These are phyloP conservation scores for Leptodirus hochenwartii DNA, from an alignment of 2,888 invertebrate species.

Conservation along the genomic window DNA sequence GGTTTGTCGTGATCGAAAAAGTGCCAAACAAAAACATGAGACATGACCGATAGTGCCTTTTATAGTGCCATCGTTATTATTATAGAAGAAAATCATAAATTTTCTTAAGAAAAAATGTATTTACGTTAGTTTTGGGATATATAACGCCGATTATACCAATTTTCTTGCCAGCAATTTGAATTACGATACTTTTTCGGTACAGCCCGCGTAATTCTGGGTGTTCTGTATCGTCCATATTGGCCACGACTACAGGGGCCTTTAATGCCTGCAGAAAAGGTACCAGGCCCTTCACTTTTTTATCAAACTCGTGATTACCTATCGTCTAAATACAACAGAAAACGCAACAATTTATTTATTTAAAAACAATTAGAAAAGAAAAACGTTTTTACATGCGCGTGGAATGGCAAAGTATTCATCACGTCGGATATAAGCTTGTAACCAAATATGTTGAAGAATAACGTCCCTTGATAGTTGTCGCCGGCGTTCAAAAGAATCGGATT, in stretches of 20 bases:
- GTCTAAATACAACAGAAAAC: constrained; percentile 32
- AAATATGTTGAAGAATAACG: constrained; percentile 64
- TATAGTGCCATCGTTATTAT: too few relatives aligned
- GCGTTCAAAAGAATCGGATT: constrained; percentile 57
- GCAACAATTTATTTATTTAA: background rate
- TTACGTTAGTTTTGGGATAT: constrained; percentile 28
- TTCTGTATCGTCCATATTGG: constrained; percentile 51
- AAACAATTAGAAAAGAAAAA: constrained; percentile 2
- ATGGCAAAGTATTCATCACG: constrained; percentile 56
- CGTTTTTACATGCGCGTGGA: constrained; percentile 53
- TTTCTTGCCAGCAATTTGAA: constrained; percentile 39
- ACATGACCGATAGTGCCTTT: too few relatives aligned
- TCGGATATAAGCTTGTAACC: constrained; percentile 54
- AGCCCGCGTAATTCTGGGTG: constrained; percentile 46
- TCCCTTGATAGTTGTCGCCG: constrained; percentile 73
- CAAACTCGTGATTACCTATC: constrained; percentile 78
- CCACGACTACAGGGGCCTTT: constrained; percentile 47
- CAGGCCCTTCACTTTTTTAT: constrained; percentile 51
- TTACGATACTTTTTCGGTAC: constrained; percentile 42
- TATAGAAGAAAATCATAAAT: constrained; percentile 1
- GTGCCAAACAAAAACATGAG: too few relatives aligned
- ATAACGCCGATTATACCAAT: constrained; percentile 71
- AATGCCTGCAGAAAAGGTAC: constrained; percentile 48
- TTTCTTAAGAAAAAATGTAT: background rate
- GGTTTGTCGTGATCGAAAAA: too few relatives aligned